Percentiles rank a stretch among this genome's conserved stretches.
Evolutionary conservation across 2,797 vertebrate genomes (phyloP).

Genomic region (Ispidina lecontei): DNA sequence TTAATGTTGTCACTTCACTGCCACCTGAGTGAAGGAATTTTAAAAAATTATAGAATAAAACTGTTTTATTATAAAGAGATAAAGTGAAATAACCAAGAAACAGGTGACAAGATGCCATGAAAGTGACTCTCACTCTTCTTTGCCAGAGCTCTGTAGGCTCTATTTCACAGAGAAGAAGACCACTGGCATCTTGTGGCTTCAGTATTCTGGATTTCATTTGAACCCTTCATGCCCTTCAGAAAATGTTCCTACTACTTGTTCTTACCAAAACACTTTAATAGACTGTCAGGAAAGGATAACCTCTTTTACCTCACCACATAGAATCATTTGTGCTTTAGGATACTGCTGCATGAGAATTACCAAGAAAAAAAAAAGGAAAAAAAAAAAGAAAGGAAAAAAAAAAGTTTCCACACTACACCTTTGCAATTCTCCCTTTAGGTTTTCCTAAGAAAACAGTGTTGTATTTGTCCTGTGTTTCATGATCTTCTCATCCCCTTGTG

Average conservation of each 20-base stretch:
- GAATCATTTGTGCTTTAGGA: not conserved
- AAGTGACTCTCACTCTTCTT: not conserved
- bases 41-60: not conserved
- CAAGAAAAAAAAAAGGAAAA: not conserved
- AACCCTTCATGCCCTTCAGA: not conserved
- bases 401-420: not conserved
- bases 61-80: not conserved
- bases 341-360: not conserved
- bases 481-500: not conserved
- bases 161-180: not conserved
- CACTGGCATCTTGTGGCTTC: not conserved
- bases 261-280: not conserved
- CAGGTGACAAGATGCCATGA: rapidly evolving
- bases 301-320: not conserved
- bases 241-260: not conserved
- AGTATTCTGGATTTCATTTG: not conserved
- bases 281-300: not conserved
- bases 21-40: not conserved
- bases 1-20: not conserved
- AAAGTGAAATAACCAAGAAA: not conserved
- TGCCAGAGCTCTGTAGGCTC: not conserved
- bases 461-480: not conserved
- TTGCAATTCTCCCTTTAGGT: not conserved
- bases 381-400: not conserved
- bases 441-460: not conserved